phyloP scores from a whole-genome alignment of 2,113 vertebrate genomes.

The Halcyon malimbica region DNA sequence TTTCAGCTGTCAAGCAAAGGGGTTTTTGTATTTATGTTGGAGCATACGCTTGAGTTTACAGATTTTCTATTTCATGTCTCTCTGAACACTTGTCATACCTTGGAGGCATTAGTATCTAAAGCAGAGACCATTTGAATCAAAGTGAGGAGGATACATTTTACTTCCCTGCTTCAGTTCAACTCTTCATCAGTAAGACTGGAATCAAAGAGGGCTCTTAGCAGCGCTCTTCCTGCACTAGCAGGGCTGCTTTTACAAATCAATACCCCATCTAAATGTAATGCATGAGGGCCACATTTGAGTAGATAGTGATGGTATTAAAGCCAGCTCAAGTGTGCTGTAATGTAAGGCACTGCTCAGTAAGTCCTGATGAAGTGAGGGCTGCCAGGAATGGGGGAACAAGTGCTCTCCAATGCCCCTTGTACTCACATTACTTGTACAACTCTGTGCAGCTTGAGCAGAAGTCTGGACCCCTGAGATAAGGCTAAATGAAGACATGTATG shows the following conservation, averaged over 20 bases:
- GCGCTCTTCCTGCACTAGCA: background rate
- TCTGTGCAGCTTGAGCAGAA: background rate
- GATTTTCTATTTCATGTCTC: slow-evolving; percentile 24
- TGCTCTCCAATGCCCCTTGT: background rate
- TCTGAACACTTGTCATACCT: background rate
- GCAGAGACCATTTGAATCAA: background rate
- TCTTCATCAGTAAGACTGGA: background rate
- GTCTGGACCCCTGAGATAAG: background rate
- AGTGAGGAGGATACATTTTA: background rate
- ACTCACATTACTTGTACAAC: background rate
- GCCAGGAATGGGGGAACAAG: background rate
- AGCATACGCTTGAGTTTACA: background rate
- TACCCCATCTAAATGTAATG: background rate
- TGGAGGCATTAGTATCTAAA: background rate
- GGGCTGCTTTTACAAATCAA: background rate
- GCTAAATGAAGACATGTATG: background rate
- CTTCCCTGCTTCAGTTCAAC: background rate
- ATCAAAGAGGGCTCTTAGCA: background rate
- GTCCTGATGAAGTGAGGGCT: background rate
- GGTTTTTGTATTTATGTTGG: background rate
- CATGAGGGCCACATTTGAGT: background rate
- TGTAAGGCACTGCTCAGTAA: background rate
- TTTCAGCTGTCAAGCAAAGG: background rate
- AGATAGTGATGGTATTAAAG: background rate
- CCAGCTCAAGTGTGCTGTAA: background rate